A percentile compares a stretch with the other conserved stretches of the same genome.
Conservation (phyloP, 2,113 vertebrate genomes). For the Okapia johnstoni region DNA sequence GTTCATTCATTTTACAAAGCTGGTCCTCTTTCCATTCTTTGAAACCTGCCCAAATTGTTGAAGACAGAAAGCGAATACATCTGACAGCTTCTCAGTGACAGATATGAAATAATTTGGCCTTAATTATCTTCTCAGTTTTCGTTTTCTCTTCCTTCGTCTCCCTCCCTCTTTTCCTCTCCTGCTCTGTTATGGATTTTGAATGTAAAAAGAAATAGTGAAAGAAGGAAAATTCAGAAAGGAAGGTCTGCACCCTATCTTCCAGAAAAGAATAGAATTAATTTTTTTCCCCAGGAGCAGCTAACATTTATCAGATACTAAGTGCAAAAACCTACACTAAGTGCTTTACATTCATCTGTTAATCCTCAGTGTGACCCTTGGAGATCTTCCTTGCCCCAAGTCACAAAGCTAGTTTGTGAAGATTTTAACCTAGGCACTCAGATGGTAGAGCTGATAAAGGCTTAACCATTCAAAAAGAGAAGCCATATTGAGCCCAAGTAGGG, state of each 20-base stretch:
- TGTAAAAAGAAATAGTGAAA: neutral
- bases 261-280: neutral
- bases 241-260: neutral
- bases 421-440: neutral
- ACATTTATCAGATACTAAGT: neutral
- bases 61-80: neutral
- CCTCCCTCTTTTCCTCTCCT: neutral
- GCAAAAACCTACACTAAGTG: neutral
- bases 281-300: neutral
- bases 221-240: neutral
- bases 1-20: slow-evolving; percentile 2
- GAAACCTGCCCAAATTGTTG: slow-evolving; percentile 21
- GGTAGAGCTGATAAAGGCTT: neutral
- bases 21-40: slow-evolving; percentile 17
- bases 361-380: neutral
- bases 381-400: neutral
- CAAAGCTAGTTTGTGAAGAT: neutral
- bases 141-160: neutral
- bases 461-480: neutral
- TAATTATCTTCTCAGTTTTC: neutral
- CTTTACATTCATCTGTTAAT: neutral
- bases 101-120: neutral
- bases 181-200: slow-evolving; percentile 7
- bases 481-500: neutral
- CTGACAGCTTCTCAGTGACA: neutral